Conservation (phyloP, 92 coral and sea anemone genomes). For the Epizoanthus rinbou region DNA sequence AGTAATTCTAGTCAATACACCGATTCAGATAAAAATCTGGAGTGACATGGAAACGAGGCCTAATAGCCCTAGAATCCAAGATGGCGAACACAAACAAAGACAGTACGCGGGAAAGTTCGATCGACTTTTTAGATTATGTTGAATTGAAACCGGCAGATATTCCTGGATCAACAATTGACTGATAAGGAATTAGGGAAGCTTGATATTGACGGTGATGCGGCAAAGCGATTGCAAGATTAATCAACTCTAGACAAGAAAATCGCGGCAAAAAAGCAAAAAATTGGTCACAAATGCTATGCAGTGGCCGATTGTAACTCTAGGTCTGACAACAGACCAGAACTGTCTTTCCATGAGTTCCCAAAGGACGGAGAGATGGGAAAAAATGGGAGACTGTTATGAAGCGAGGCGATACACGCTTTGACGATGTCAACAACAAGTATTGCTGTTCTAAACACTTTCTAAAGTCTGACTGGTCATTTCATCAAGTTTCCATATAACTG, state of each 20-base stretch:
- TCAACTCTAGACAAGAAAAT: not conserved
- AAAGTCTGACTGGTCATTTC: slow-evolving; percentile 68
- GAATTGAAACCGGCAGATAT: too few relatives aligned
- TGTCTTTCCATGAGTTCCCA: slow-evolving; percentile 60
- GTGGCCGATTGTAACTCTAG: slow-evolving; percentile 54
- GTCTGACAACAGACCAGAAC: slow-evolving; percentile 62
- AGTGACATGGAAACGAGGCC: slow-evolving; percentile 65
- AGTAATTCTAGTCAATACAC: slow-evolving; percentile 46
- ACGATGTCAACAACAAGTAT: slow-evolving; percentile 50
- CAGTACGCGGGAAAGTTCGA: not conserved
- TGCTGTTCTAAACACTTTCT: slow-evolving; percentile 70
- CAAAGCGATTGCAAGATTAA: too few relatives aligned
- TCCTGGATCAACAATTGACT: too few relatives aligned
- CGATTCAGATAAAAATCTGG: slow-evolving; percentile 55
- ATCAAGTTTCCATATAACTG: slow-evolving; percentile 66
- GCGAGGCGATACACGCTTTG: slow-evolving; percentile 53
- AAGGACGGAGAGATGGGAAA: slow-evolving; percentile 28
- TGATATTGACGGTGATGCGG: too few relatives aligned
- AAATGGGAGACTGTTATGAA: slow-evolving; percentile 65
- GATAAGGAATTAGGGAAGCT: too few relatives aligned
- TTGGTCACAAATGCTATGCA: slow-evolving; percentile 61
- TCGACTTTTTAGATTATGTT: too few relatives aligned
- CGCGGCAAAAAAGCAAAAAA: slow-evolving; percentile 27
- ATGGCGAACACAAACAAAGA: slow-evolving; percentile 16
- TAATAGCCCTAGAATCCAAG: slow-evolving; percentile 62